Evolutionary conservation across 2,113 vertebrate genomes (phyloP), one percentile per base, ranked within the genome.

Genomic region (Deroptyus accipitrinus): DNA sequence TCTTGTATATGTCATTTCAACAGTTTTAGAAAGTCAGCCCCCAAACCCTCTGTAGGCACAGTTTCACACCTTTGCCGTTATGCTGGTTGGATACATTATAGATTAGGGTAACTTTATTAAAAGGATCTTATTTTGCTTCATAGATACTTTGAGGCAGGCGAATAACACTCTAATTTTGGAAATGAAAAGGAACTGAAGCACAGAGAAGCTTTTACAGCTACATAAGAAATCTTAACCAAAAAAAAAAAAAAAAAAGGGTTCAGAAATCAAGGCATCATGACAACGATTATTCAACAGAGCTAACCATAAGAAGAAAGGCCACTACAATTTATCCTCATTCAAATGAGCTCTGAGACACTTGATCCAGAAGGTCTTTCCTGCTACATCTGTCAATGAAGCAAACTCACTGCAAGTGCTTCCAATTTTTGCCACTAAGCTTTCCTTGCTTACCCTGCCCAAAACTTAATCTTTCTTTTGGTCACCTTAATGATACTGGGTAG

Each of bases 51-150:
- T 80, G 87, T 52, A 82, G 81, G 80, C 80, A 64, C 28, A 74
- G 27, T 79, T 91, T 95, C 90, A 90, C 90, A 95, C 78, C 70
- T 94, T 91, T 76, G 54, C 74, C n/a, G 51, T 87, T 62, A 91
- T 59, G 70, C 49, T 82, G 27, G 42, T 20, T 79, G 16, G 67
- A 74, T 77, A 66, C 28, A 64, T 52, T 41, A 35, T 3, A 52
- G 52, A 83, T 66, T 86, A 70, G 66, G 37, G 62, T 66, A 88
- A 80, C 31, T 57, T 82, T 44, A 74, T 73, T 87, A 80, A 93
- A 82, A 83, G 35, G 18, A 87, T 89, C 49, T 52, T 82, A 17
- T n/a, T 88, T 82, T 86, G 31, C 51, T 64, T n/a, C 22, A 35
- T 4, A 67, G 63, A 62, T 23, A 30, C 55, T 84, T 64, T 72